phyloP scores from a whole-genome alignment of 2,888 invertebrate genomes.

The Dexiosoma caninum region DNA sequence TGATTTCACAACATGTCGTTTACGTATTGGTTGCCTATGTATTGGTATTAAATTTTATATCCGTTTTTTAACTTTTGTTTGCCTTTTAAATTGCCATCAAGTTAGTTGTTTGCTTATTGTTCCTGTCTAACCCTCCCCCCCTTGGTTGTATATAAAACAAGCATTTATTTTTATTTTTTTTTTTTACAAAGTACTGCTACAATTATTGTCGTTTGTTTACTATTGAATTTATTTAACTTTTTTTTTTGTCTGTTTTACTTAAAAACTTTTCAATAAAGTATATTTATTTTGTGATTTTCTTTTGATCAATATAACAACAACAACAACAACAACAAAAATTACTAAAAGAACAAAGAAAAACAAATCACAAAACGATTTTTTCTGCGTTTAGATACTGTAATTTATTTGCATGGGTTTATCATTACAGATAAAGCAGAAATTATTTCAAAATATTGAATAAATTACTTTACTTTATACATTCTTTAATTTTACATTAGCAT shows the following conservation, averaged over 20 bases:
- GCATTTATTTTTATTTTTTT: neutral
- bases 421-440: neutral
- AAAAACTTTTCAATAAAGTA: conserved; percentile 52
- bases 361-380: neutral
- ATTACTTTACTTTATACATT: neutral
- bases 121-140: neutral
- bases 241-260: conserved; percentile 49
- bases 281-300: conserved; percentile 49
- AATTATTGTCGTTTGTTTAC: conserved; percentile 34
- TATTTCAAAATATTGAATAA: no score
- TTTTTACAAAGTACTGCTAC: neutral
- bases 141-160: neutral
- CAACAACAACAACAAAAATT: neutral
- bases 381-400: conserved; percentile 5
- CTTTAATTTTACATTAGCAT: neutral
- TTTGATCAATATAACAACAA: conserved; percentile 43
- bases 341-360: neutral
- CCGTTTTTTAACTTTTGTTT: conserved; percentile 50
- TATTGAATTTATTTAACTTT: conserved; percentile 58
- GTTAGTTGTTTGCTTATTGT: conserved; percentile 43
- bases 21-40: neutral
- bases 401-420: conserved; percentile 9
- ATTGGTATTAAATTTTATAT: conserved; percentile 41
- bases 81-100: conserved; percentile 58
- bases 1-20: no score